Evolutionary conservation across 2,113 vertebrate genomes (phyloP).

Genomic region (Ochotona curzoniae): DNA sequence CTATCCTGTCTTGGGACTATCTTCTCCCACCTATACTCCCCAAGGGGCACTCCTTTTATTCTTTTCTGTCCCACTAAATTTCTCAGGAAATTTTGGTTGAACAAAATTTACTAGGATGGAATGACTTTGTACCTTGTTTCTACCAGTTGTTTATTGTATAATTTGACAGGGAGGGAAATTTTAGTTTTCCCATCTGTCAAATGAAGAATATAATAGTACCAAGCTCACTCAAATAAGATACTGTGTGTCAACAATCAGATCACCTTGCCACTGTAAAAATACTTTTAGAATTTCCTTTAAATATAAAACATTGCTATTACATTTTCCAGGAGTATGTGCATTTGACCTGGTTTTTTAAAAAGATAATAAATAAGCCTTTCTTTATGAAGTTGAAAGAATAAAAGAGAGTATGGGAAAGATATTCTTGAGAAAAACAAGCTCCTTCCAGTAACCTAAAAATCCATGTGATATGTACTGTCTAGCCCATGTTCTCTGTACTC

Average conservation of each 20-base stretch:
- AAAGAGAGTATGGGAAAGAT: not conserved
- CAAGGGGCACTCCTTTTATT: not conserved
- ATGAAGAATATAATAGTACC: not conserved
- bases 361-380: not conserved
- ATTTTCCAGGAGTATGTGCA: not conserved
- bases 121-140: not conserved
- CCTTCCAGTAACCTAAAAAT: not conserved
- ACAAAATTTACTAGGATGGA: not conserved
- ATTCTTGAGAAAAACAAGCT: not conserved
- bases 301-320: not conserved
- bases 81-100: not conserved
- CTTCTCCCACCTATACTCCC: not conserved
- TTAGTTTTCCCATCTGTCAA: not conserved
- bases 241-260: not conserved
- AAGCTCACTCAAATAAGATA: not conserved
- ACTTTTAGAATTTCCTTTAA: not conserved
- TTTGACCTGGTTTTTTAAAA: constrained; percentile 29
- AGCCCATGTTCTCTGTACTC: not conserved
- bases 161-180: not conserved
- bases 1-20: not conserved
- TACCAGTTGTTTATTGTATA: not conserved
- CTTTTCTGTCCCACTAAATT: not conserved
- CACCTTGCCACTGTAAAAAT: not conserved
- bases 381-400: not conserved
- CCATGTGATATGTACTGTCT: not conserved